Evolutionary conservation across 2,888 invertebrate genomes (phyloP).

Genomic region (Drosophila siamana): DNA sequence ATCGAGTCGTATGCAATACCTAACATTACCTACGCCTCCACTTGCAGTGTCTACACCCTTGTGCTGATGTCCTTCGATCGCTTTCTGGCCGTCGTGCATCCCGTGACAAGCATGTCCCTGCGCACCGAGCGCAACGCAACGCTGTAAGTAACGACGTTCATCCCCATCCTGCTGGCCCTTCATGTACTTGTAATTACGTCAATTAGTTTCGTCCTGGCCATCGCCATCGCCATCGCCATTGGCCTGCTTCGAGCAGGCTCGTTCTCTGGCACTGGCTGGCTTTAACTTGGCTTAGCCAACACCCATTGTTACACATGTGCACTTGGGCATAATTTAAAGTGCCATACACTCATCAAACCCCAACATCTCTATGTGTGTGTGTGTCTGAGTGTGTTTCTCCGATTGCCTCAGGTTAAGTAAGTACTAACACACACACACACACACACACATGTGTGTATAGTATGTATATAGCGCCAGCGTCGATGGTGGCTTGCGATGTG

Average conservation of each 20-base stretch:
- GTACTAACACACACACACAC: too few relatives aligned
- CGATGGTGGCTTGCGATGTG: background rate
- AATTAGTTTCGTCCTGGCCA: conserved; percentile 33
- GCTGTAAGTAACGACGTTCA: conserved; percentile 82
- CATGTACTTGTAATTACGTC: conserved; percentile 28
- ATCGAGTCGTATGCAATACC: background rate
- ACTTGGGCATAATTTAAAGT: conserved; percentile 8
- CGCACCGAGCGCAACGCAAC: conserved; percentile 93
- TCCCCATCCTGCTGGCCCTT: background rate
- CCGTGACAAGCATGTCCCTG: conserved; percentile 94
- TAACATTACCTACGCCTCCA: background rate
- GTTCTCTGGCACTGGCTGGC: background rate
- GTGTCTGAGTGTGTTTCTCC: background rate
- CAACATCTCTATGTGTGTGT: background rate
- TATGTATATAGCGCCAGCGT: background rate
- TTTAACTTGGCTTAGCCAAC: conserved; percentile 14
- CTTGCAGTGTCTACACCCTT: conserved; percentile 93
- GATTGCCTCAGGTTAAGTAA: conserved; percentile 2
- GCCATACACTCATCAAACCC: background rate
- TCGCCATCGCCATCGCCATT: background rate
- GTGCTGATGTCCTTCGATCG: conserved; percentile 97
- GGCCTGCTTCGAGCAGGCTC: background rate
- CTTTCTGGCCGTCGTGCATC: conserved; percentile 97
- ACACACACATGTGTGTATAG: too few relatives aligned
- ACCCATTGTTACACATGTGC: conserved; percentile 11